phyloP scores from a whole-genome alignment of 2,888 invertebrate genomes.

The Chrysolina haemoptera region DNA sequence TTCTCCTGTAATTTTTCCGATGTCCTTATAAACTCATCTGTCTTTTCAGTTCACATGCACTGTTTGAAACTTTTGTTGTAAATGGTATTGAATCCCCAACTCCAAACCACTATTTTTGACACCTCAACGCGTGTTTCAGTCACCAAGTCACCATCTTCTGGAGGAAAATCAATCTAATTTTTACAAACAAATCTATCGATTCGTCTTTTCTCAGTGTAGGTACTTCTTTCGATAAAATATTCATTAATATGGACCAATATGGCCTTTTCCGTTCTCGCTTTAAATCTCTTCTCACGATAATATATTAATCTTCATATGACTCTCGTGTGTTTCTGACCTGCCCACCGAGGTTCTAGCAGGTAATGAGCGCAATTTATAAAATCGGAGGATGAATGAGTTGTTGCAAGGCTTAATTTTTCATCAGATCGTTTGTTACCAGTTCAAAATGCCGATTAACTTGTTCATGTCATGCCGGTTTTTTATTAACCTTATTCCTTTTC shows the following conservation, averaged over 20 bases:
- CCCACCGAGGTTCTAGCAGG: conserved; percentile 61
- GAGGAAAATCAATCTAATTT: too few relatives aligned
- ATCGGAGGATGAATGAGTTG: conserved; percentile 62
- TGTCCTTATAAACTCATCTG: too few relatives aligned
- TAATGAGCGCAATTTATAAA: conserved; percentile 65
- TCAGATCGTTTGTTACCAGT: conserved; percentile 63
- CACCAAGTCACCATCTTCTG: too few relatives aligned
- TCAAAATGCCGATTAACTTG: conserved; percentile 64
- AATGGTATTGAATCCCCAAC: too few relatives aligned
- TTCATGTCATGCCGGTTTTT: conserved; percentile 59
- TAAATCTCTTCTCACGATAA: conserved; percentile 25
- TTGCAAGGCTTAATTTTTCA: conserved; percentile 64
- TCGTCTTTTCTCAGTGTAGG: too few relatives aligned
- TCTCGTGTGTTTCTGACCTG: conserved; percentile 52
- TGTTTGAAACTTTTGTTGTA: too few relatives aligned
- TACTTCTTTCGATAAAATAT: not conserved
- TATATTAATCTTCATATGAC: conserved; percentile 41
- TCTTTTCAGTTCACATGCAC: too few relatives aligned
- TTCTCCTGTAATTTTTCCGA: too few relatives aligned
- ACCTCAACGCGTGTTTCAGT: too few relatives aligned
- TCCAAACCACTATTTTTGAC: too few relatives aligned
- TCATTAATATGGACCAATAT: conserved; percentile 12
- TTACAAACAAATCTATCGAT: too few relatives aligned
- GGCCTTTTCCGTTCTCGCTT: conserved; percentile 37
- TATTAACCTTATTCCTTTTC: conserved; percentile 59